phyloP scores from a whole-genome alignment of 1,140 invertebrate species.

The Pygmarrhopalites habei region DNA sequence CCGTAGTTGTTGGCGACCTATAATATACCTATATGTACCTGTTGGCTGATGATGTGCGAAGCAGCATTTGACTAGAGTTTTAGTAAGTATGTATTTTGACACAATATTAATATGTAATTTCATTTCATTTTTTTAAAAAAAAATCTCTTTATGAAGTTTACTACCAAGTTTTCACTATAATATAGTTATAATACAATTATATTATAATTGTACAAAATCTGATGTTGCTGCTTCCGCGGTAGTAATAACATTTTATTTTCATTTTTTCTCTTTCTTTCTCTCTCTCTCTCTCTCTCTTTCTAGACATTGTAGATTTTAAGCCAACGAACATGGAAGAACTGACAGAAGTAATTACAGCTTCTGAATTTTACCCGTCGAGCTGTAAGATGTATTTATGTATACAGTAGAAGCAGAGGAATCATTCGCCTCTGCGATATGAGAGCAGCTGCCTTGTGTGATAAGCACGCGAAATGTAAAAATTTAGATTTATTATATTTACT shows the following conservation, averaged over 20 bases:
- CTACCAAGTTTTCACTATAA: background rate
- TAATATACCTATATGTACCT: slow-evolving; percentile 56
- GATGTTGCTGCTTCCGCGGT: too few species aligned
- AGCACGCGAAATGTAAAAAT: slow-evolving; percentile 89
- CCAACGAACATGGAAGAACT: slow-evolving; percentile 99
- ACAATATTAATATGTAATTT: too few species aligned
- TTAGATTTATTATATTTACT: too few species aligned
- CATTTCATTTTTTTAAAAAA: too few species aligned
- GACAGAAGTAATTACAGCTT: slow-evolving; percentile 96
- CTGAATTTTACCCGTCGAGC: slow-evolving; percentile 97
- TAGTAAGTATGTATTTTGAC: slow-evolving; percentile 64
- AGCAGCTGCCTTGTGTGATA: slow-evolving; percentile 93
- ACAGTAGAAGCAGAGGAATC: slow-evolving; percentile 98
- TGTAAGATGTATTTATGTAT: slow-evolving; percentile 99
- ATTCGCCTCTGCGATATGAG: slow-evolving; percentile 99
- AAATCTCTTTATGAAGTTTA: too few species aligned
- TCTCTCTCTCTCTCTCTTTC: too few species aligned
- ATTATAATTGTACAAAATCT: slow-evolving; percentile 1
- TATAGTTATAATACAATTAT: too few species aligned
- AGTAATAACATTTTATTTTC: background rate
- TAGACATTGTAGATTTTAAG: slow-evolving; percentile 99
- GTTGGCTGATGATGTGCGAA: slow-evolving; percentile 96
- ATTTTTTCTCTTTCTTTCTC: background rate
- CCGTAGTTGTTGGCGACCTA: too few species aligned
- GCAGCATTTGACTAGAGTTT: slow-evolving; percentile 99